phyloP scores from a whole-genome alignment of 2,797 vertebrate species.

The Aeoliscus strigatus region DNA sequence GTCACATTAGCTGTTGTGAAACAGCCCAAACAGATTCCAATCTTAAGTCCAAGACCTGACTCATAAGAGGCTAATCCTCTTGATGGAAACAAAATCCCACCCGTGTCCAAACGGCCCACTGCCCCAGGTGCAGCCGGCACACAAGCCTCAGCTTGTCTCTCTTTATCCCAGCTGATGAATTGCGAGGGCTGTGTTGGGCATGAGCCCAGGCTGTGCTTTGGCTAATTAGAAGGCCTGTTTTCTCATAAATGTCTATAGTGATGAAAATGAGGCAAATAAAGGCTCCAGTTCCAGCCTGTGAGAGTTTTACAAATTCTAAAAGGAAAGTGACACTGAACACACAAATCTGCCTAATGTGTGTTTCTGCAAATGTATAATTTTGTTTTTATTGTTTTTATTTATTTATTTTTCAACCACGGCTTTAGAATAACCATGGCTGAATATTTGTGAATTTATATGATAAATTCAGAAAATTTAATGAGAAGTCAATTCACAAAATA shows the following conservation, averaged over 20 bases:
- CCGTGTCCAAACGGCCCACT: constrained; percentile 61
- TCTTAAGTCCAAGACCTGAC: constrained; percentile 71
- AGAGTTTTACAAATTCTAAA: constrained; percentile 45
- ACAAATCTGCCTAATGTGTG: not conserved
- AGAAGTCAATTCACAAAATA: too few species aligned
- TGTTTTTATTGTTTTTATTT: too few species aligned
- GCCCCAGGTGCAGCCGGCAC: constrained; percentile 72
- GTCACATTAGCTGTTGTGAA: constrained; percentile 65
- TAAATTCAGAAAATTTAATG: too few species aligned
- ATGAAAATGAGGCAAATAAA: constrained; percentile 66
- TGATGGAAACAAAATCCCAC: constrained; percentile 79
- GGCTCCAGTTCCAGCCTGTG: constrained; percentile 43
- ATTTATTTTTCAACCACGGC: too few species aligned
- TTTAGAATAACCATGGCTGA: too few species aligned
- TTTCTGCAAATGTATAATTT: constrained; percentile 3
- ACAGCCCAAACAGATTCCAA: constrained; percentile 65
- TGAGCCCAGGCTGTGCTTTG: constrained; percentile 61
- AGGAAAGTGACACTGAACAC: constrained; percentile 5
- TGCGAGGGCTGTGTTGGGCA: constrained; percentile 69
- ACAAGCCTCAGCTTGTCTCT: constrained; percentile 65
- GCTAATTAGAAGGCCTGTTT: constrained; percentile 71
- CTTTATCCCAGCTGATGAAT: constrained; percentile 64
- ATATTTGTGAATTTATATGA: not conserved
- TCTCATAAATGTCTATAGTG: constrained; percentile 70
- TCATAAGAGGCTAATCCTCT: constrained; percentile 73